These are phyloP conservation scores for Pteronotus mesoamericanus DNA, from an alignment of 2,797 vertebrate species.

Conservation along the genomic window DNA sequence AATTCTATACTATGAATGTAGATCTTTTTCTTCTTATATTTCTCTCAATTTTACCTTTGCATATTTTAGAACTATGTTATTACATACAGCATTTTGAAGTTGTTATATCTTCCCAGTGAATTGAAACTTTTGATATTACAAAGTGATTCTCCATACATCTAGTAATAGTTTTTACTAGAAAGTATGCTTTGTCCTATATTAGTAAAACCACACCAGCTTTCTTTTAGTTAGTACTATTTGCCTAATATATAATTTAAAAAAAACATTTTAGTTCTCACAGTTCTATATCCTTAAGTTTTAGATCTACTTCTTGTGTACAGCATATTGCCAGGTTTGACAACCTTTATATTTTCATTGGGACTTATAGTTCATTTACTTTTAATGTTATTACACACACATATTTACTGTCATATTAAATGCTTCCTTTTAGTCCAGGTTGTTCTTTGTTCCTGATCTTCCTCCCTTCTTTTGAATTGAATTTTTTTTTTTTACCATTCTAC, in stretches of 20 bases:
- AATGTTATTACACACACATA: background rate
- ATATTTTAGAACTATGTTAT: background rate
- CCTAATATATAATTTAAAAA: background rate
- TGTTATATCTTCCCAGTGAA: background rate
- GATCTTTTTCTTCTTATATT: background rate
- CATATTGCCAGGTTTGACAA: background rate
- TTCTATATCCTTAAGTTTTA: background rate
- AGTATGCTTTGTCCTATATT: background rate
- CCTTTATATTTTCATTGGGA: background rate
- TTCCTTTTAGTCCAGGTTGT: background rate
- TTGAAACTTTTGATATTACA: background rate
- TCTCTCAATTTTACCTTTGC: background rate
- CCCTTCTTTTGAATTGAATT: no score
- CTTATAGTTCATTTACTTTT: conserved; percentile 4
- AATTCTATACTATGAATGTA: background rate
- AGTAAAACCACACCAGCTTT: background rate
- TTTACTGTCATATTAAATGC: background rate
- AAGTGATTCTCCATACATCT: background rate
- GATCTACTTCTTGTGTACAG: background rate
- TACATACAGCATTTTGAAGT: no score
- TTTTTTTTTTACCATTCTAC: background rate
- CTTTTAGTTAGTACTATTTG: conserved; percentile 12
- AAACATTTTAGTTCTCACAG: background rate
- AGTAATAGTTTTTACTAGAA: background rate
- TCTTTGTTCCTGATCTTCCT: background rate